phyloP scores from a whole-genome alignment of 2,113 vertebrate genomes.

The Cebidichthys violaceus region DNA sequence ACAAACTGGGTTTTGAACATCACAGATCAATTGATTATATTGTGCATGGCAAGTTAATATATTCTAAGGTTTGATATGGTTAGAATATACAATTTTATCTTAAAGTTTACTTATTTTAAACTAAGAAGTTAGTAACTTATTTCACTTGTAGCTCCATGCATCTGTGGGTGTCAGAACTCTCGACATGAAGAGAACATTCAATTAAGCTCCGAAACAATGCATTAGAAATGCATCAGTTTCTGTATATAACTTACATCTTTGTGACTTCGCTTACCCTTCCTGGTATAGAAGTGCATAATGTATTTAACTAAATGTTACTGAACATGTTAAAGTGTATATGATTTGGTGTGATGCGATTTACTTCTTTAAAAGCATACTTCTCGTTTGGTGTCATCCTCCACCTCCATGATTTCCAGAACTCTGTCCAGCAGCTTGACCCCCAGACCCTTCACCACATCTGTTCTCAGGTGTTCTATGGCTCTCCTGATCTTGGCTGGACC shows the following conservation, averaged over 20 bases:
- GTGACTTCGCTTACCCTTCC: neutral
- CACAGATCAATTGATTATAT: neutral
- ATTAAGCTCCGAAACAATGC: no score
- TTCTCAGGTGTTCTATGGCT: conserved; percentile 91
- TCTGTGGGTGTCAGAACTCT: neutral
- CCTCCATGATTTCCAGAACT: conserved; percentile 92
- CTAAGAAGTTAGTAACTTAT: neutral
- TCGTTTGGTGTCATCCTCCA: conserved; percentile 90
- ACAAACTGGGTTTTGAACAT: neutral
- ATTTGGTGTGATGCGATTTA: neutral
- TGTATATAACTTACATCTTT: neutral
- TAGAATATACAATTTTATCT: neutral
- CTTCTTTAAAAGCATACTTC: conserved; percentile 82
- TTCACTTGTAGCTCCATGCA: neutral
- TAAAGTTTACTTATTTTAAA: neutral
- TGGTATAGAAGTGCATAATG: neutral
- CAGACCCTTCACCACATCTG: conserved; percentile 91
- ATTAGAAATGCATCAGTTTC: neutral
- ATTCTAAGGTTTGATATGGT: neutral
- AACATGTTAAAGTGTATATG: no score
- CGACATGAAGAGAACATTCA: neutral
- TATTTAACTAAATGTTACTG: neutral
- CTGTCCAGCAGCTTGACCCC: conserved; percentile 93
- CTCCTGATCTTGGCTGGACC: conserved; percentile 92
- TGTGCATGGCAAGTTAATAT: neutral